Evolutionary conservation across 1,140 invertebrate species (phyloP).

Genomic region (Dolichoris vasculosae): DNA sequence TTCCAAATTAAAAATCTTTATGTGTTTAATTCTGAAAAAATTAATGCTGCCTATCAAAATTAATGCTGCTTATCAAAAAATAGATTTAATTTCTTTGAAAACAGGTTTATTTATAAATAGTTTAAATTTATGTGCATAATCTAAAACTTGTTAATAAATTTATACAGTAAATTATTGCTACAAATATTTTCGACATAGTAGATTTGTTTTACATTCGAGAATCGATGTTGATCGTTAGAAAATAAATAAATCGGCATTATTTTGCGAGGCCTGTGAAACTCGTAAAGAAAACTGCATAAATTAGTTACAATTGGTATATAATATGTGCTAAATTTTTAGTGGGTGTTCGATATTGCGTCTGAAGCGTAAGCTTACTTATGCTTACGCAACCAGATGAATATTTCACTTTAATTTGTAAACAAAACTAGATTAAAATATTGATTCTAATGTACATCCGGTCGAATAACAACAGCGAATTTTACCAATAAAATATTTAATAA

Average conservation of each 20-base stretch:
- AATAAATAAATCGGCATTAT: background rate
- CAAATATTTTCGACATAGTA: background rate
- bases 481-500: too few relatives aligned
- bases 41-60: too few relatives aligned
- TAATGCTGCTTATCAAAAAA: background rate
- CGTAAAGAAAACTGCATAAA: background rate
- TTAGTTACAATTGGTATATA: background rate
- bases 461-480: background rate
- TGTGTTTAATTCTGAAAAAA: background rate
- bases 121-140: background rate
- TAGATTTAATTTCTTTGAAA: background rate
- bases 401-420: background rate
- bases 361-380: background rate
- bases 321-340: background rate
- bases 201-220: background rate
- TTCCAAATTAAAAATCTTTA: background rate
- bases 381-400: background rate
- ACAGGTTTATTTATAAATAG: background rate
- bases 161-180: background rate
- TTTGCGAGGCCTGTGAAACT: background rate
- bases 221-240: background rate
- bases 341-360: background rate
- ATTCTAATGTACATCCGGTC: background rate
- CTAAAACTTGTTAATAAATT: background rate
- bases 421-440: background rate